Evolutionary conservation across 2,888 invertebrate genomes (phyloP), one percentile per base, ranked within the genome.

Genomic region (Cantharis flavilabris): DNA sequence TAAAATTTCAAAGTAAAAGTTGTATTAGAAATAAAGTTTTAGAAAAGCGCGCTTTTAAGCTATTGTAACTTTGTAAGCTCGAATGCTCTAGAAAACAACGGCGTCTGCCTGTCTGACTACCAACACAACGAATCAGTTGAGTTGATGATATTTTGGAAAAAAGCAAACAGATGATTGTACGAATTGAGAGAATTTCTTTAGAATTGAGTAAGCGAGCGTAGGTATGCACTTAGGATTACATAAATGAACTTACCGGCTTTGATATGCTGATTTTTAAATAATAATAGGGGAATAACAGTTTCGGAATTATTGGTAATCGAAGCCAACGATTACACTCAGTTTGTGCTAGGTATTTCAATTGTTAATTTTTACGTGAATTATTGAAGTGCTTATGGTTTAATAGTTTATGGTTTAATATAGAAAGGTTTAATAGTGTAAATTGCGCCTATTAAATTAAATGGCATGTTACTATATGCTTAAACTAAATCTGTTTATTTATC

Each of bases 61-160:
- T 62, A 69, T 73, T 73, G 69, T 73, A 62, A 69, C 69, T 65
- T 73, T 49, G 49, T 33, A 33, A 33, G 33, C 33, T 33, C 13
- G 33, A 33, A 33, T 33, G 33, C 33, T 33, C 69, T 16, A 30
- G 18, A 20, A 18, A 69, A 69, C 69, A 67, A 67, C 69, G 73
- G 73, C 73, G 73, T 73, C 73, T 69, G 69, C 73, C 73, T 70
- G 73, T 73, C 73, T 73, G 73, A 69, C 73, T 69, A 69, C 73
- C 69, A 67, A 65, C 73, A 63, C 49, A n/a, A 69, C 73, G 69
- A 73, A 73, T 69, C 69, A 73, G 23, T 69, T 49, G 33, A 20
- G 72, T 72, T 72, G 65, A 30, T 65, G 65, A 30, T 65, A 20
- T 67, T 33, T 33, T 33, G 13, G 13, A 33, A 33, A 33, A 33